Conservation (phyloP, 2,888 invertebrate genomes). For the Iselma pallidipennis region DNA sequence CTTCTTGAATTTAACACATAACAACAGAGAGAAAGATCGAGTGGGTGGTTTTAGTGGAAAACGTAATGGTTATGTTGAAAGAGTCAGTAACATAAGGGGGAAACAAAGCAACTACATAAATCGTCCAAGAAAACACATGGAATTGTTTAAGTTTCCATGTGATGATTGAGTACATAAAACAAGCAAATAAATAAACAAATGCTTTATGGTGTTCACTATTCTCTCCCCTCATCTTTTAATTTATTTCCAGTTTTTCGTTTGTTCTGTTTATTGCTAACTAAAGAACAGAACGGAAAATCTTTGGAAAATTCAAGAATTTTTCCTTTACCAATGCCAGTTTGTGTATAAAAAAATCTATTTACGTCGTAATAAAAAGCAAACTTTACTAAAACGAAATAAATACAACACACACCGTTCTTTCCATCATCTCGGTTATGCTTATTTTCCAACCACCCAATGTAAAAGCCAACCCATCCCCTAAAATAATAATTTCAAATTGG, state of each 20-base stretch:
- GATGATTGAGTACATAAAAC: constrained; percentile 46
- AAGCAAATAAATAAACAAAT: constrained; percentile 41
- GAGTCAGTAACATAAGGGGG: constrained; percentile 35
- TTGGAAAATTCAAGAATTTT: not conserved
- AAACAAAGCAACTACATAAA: constrained; percentile 46
- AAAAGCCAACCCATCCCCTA: not conserved
- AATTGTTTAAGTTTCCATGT: constrained; percentile 42
- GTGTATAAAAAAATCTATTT: constrained; percentile 18
- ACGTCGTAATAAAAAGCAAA: constrained; percentile 24
- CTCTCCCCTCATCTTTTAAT: constrained; percentile 1
- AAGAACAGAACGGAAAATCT: constrained; percentile 2
- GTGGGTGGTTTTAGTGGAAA: constrained; percentile 26
- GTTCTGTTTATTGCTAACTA: constrained; percentile 12
- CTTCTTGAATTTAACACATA: constrained; percentile 24
- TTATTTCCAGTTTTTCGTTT: not conserved
- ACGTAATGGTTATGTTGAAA: constrained; percentile 42
- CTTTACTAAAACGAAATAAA: constrained; percentile 15
- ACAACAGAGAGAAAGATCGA: constrained; percentile 15
- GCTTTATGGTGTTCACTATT: constrained; percentile 36
- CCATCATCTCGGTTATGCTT: too few relatives aligned
- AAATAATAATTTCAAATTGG: constrained; percentile 48
- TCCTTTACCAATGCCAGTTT: not conserved
- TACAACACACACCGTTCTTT: constrained; percentile 8
- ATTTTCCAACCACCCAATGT: not conserved
- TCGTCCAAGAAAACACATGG: constrained; percentile 38